Percentiles rank a stretch among this genome's conserved stretches.
These are phyloP conservation scores for Bellardia pandia DNA, from an alignment of 2,888 invertebrate genomes.

Conservation along the genomic window DNA sequence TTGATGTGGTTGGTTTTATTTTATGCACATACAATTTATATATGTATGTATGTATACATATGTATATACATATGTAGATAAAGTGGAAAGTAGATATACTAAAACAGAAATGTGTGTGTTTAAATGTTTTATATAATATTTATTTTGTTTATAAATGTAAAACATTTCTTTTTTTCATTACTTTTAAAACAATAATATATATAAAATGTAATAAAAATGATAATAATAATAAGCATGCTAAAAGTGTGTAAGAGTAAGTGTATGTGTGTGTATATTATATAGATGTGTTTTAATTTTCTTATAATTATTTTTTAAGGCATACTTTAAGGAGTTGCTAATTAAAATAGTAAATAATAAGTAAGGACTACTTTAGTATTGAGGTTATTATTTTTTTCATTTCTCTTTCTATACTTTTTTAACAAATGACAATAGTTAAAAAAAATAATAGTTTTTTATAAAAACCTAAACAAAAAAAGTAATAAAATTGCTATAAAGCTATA, in stretches of 20 bases:
- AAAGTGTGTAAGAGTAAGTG: constrained; percentile 18
- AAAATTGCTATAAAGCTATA: constrained; percentile 72
- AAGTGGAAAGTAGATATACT: constrained; percentile 37
- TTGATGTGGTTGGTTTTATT: constrained; percentile 1
- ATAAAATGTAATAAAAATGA: constrained; percentile 66
- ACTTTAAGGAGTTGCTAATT: constrained; percentile 48
- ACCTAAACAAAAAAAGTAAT: constrained; percentile 65
- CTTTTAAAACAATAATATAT: constrained; percentile 49
- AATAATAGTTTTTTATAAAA: constrained; percentile 55
- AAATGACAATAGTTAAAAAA: constrained; percentile 56
- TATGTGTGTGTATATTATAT: neutral
- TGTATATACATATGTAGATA: too few relatives aligned
- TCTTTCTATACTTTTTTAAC: constrained; percentile 22
- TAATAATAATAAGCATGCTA: constrained; percentile 57
- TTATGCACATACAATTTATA: constrained; percentile 24
- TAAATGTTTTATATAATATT: constrained; percentile 57
- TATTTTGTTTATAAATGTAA: constrained; percentile 28
- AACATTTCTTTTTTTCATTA: constrained; percentile 28
- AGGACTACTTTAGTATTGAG: constrained; percentile 62
- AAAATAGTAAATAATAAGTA: constrained; percentile 36
- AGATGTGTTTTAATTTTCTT: neutral
- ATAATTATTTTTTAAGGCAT: constrained; percentile 25
- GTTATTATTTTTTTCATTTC: constrained; percentile 12
- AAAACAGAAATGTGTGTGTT: constrained; percentile 53
- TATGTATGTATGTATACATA: neutral